Percentiles rank a stretch among this genome's conserved stretches.
Conservation (phyloP, 2,797 vertebrate genomes). For the Somateria mollissima region DNA sequence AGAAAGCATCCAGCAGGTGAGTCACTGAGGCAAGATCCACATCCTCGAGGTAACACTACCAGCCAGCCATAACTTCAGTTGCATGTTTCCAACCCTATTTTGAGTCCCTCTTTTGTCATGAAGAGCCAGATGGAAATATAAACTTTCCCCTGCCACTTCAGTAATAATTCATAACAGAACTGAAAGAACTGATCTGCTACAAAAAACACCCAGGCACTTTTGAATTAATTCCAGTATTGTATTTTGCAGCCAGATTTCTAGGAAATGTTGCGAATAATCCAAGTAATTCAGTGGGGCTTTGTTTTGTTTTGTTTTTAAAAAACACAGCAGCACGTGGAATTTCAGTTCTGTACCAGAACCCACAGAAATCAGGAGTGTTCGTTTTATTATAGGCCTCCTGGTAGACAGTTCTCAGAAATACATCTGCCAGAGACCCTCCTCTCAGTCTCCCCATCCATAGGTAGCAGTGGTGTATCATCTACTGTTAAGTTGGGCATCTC, state of each 20-base stretch:
- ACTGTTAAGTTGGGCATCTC: background rate
- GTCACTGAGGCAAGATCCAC: background rate
- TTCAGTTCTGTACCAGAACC: background rate
- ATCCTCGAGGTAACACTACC: background rate
- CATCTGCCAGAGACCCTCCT: background rate
- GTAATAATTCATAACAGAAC: conserved; percentile 57
- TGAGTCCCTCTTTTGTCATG: background rate
- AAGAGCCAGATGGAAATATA: conserved; percentile 8
- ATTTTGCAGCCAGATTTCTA: conserved; percentile 69
- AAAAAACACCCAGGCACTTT: conserved; percentile 19
- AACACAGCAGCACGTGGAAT: conserved; percentile 10
- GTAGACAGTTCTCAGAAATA: background rate
- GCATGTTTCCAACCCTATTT: background rate
- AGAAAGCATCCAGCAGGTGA: background rate
- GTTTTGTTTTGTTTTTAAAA: background rate
- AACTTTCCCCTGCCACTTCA: conserved; percentile 18
- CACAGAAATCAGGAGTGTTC: background rate
- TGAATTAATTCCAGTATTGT: conserved; percentile 72
- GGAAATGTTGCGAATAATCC: conserved; percentile 65
- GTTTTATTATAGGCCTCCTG: background rate
- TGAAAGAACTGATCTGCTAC: conserved; percentile 11
- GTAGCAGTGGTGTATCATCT: background rate
- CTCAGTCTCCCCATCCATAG: background rate
- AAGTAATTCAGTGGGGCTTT: conserved; percentile 57
- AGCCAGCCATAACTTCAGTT: background rate